Conservation (phyloP, 2,113 vertebrate species). For the Plecturocebus donacophilus region DNA sequence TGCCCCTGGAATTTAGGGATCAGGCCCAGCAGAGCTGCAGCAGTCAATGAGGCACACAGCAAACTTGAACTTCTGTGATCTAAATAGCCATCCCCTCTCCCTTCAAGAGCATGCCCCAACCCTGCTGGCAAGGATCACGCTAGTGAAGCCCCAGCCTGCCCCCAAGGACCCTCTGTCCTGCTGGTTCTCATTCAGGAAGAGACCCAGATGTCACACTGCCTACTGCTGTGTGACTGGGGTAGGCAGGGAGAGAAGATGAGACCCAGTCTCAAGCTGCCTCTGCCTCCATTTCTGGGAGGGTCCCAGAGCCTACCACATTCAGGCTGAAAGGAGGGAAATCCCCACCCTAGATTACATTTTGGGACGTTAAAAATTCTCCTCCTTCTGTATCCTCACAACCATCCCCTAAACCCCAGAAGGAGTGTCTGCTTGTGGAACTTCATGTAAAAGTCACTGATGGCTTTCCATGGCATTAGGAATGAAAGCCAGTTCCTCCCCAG, state of each 20-base stretch:
- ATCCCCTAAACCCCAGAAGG: too few species aligned
- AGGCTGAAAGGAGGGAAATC: neutral
- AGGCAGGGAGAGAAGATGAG: neutral
- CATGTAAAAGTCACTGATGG: neutral
- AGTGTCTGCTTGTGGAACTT: neutral
- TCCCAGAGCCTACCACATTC: neutral
- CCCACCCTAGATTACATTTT: neutral
- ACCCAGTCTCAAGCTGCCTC: neutral
- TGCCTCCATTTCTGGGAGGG: neutral
- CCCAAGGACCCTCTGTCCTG: neutral
- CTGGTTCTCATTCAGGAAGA: neutral
- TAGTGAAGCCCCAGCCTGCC: fast-evolving
- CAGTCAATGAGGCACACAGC: neutral
- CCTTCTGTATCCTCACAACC: neutral
- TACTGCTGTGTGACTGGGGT: neutral
- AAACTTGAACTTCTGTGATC: neutral
- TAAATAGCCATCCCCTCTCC: neutral
- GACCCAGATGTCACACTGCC: neutral
- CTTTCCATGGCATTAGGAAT: too few species aligned
- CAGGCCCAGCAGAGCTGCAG: neutral
- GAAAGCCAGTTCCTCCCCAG: neutral
- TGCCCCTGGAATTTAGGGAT: neutral
- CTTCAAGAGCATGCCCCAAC: neutral
- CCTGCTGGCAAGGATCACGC: neutral
- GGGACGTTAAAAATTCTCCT: neutral